Percentiles rank a stretch among this genome's conserved stretches.
phyloP scores from a whole-genome alignment of 2,888 invertebrate genomes.

The Troglohyphantes excavatus region DNA sequence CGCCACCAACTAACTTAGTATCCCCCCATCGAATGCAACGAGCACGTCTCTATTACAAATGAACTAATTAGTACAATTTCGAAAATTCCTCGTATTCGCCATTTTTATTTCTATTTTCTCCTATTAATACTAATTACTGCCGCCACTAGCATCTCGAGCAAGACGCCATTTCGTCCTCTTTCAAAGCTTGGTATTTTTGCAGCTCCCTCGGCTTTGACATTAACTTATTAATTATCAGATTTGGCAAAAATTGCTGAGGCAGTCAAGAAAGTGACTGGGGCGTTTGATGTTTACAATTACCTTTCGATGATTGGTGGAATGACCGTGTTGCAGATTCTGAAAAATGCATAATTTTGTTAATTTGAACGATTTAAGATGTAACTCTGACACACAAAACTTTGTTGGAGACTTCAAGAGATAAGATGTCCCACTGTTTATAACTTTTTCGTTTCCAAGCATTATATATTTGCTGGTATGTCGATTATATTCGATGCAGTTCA shows the following conservation, averaged over 20 bases:
- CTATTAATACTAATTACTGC: slow-evolving; percentile 49
- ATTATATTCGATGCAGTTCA: too few species aligned
- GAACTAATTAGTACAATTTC: slow-evolving; percentile 46
- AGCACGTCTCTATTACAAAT: slow-evolving; percentile 27
- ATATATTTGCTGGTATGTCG: too few species aligned
- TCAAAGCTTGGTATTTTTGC: slow-evolving; percentile 15
- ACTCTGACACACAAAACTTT: too few species aligned
- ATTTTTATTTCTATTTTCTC: slow-evolving; percentile 19
- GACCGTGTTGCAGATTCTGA: not conserved
- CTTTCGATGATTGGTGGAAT: not conserved
- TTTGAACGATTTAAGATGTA: too few species aligned
- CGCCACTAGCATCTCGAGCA: not conserved
- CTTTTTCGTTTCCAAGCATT: too few species aligned
- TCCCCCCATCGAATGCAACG: slow-evolving; percentile 4
- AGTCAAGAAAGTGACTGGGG: not conserved
- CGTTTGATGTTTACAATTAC: not conserved
- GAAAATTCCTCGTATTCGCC: slow-evolving; percentile 16
- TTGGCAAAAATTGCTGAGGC: slow-evolving; percentile 38
- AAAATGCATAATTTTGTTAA: not conserved
- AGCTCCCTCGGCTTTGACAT: slow-evolving; percentile 28
- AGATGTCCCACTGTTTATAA: too few species aligned
- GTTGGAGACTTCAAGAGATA: too few species aligned
- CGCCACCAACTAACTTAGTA: slow-evolving; percentile 13
- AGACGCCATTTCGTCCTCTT: not conserved
- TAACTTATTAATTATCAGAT: slow-evolving; percentile 28